These are phyloP conservation scores for Andrena chrysosceles DNA, from an alignment of 2,888 invertebrate genomes.

Conservation along the genomic window DNA sequence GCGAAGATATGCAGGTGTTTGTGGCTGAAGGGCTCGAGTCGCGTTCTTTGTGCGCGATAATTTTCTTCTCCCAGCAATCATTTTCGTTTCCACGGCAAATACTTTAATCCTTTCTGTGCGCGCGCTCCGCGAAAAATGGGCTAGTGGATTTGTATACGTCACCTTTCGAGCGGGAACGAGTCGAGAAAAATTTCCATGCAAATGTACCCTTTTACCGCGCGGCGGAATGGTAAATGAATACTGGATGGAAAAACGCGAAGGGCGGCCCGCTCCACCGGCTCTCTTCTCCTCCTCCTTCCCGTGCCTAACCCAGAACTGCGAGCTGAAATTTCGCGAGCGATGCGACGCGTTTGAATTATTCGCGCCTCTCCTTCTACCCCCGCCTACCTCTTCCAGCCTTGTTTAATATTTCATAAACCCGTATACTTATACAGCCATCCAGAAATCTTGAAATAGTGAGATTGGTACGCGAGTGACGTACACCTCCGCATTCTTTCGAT, in stretches of 20 bases:
- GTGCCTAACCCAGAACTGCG: slow-evolving; percentile 13
- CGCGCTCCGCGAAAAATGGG: slow-evolving; percentile 53
- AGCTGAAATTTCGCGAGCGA: slow-evolving; percentile 39
- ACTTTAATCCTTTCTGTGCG: slow-evolving; percentile 67
- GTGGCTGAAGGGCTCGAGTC: slow-evolving; percentile 28
- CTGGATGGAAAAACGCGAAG: slow-evolving; percentile 56
- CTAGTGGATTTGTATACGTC: slow-evolving; percentile 66
- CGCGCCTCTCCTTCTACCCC: slow-evolving; percentile 15
- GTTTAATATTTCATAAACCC: slow-evolving; percentile 39
- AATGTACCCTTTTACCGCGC: slow-evolving; percentile 64
- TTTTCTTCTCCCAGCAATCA: slow-evolving; percentile 44
- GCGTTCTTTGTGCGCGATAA: slow-evolving; percentile 30
- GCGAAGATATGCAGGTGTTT: slow-evolving; percentile 40
- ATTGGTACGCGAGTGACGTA: not conserved
- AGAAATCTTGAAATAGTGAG: not conserved
- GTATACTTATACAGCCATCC: not conserved
- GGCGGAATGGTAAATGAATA: slow-evolving; percentile 64
- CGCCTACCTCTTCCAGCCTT: not conserved
- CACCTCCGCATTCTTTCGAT: not conserved
- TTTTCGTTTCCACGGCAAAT: slow-evolving; percentile 61
- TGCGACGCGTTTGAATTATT: slow-evolving; percentile 54
- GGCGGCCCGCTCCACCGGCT: slow-evolving; percentile 25
- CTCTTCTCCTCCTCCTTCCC: not conserved
- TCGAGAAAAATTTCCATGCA: slow-evolving; percentile 69
- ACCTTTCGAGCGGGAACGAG: slow-evolving; percentile 53